phyloP scores from a whole-genome alignment of 2,888 invertebrate species.

The Amaurobius ferox region DNA sequence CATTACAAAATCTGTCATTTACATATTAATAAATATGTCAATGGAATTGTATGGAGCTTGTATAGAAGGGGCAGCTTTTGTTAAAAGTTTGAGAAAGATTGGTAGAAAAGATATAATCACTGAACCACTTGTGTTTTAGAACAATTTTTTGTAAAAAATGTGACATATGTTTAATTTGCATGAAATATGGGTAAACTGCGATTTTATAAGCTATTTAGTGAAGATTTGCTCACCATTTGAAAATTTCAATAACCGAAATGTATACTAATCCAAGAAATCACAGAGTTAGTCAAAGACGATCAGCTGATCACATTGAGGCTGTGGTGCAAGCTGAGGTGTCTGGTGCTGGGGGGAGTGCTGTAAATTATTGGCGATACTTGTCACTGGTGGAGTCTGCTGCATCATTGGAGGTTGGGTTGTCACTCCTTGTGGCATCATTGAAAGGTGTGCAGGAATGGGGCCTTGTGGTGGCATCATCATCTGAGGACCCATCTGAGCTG shows the following conservation, averaged over 20 bases:
- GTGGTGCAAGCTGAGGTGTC: slow-evolving; percentile 14
- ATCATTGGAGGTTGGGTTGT: slow-evolving; percentile 20
- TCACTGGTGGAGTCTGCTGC: slow-evolving; percentile 29
- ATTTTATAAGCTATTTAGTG: no score
- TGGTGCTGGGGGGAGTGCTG: slow-evolving; percentile 41
- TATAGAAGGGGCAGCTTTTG: no score
- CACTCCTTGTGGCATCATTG: slow-evolving; percentile 50
- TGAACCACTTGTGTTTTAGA: no score
- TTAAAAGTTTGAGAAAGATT: no score
- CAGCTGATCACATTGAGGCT: slow-evolving; percentile 44
- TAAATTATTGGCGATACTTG: slow-evolving; percentile 33
- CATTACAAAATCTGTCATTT: no score
- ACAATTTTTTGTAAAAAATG: no score
- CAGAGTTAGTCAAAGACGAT: slow-evolving; percentile 58
- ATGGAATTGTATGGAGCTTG: no score
- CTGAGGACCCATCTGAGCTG: slow-evolving; percentile 37
- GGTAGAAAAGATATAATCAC: no score
- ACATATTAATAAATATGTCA: no score
- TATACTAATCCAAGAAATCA: not conserved
- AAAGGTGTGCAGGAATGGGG: slow-evolving; percentile 47
- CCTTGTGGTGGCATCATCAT: slow-evolving; percentile 62
- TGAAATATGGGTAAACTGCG: no score
- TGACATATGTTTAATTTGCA: no score
- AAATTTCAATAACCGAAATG: not conserved
- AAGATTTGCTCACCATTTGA: not conserved